These are phyloP conservation scores for Dromiciops gliroides DNA, from an alignment of 2,113 vertebrate species.

Conservation along the genomic window DNA sequence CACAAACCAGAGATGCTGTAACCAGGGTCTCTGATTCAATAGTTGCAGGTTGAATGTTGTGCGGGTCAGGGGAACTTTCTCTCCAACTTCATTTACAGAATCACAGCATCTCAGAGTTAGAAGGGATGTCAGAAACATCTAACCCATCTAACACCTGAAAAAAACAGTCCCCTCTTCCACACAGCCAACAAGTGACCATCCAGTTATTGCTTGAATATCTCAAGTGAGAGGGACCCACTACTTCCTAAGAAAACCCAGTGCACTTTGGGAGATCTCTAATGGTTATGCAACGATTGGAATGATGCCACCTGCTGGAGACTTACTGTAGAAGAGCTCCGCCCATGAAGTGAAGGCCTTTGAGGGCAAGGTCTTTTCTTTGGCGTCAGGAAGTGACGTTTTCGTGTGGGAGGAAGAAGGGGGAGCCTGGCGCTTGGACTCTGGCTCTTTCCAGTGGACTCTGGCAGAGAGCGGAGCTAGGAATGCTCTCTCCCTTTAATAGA, in stretches of 20 bases:
- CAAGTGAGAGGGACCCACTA: background rate
- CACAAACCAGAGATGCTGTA: background rate
- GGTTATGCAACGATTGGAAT: too few relatives aligned
- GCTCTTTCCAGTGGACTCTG: too few relatives aligned
- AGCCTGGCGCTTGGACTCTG: too few relatives aligned
- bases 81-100: background rate
- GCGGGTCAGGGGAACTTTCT: background rate
- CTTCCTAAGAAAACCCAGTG: background rate
- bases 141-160: background rate
- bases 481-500: too few relatives aligned
- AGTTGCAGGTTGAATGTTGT: background rate
- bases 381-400: too few relatives aligned
- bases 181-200: background rate
- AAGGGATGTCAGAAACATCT: background rate
- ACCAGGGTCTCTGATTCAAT: background rate
- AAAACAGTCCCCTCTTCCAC: background rate
- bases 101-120: background rate
- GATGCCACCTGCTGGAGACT: too few relatives aligned
- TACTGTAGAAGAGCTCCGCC: too few relatives aligned
- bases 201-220: background rate
- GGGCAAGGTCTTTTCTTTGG: too few relatives aligned
- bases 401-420: too few relatives aligned
- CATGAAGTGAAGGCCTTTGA: too few relatives aligned
- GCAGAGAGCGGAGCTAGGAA: too few relatives aligned
- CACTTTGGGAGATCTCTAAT: background rate